Evolutionary conservation across 2,888 invertebrate genomes (phyloP).

Genomic region (Eurytoma adleriae): DNA sequence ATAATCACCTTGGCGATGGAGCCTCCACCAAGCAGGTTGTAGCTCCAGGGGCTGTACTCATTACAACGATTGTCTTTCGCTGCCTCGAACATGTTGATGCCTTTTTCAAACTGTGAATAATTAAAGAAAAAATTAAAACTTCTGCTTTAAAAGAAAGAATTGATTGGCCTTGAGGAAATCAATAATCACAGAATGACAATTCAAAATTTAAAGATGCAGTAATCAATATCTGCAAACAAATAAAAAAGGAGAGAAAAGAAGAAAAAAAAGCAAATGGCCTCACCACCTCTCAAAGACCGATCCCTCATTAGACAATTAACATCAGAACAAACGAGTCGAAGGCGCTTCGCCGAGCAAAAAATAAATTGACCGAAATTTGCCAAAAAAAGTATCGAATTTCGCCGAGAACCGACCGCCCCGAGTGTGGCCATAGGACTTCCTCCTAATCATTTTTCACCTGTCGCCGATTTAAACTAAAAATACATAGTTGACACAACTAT

Average conservation of each 20-base stretch:
- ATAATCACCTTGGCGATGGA: constrained; percentile 64
- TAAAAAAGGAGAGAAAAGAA: too few species aligned
- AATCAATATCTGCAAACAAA: constrained; percentile 7
- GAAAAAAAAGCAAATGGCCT: background rate
- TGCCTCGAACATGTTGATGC: constrained; percentile 70
- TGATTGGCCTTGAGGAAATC: constrained; percentile 18
- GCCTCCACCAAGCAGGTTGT: constrained; percentile 66
- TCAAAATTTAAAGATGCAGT: constrained; percentile 9
- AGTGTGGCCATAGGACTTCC: background rate
- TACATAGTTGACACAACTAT: constrained; percentile 31
- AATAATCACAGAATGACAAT: constrained; percentile 15
- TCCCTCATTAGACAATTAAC: too few species aligned
- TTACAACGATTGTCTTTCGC: constrained; percentile 67
- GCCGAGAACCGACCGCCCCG: background rate
- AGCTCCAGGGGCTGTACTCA: constrained; percentile 72
- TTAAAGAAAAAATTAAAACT: background rate
- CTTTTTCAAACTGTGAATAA: constrained; percentile 65
- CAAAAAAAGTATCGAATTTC: background rate
- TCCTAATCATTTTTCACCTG: constrained; percentile 36
- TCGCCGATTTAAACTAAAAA: constrained; percentile 29
- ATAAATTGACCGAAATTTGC: background rate
- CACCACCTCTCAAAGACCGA: background rate
- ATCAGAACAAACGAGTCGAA: background rate
- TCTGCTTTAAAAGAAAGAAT: constrained; percentile 15
- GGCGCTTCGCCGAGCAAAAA: background rate